Evolutionary conservation across 2,797 vertebrate species (phyloP), one percentile per base, ranked within the genome.

Genomic region (Melanotaenia pygmaea): DNA sequence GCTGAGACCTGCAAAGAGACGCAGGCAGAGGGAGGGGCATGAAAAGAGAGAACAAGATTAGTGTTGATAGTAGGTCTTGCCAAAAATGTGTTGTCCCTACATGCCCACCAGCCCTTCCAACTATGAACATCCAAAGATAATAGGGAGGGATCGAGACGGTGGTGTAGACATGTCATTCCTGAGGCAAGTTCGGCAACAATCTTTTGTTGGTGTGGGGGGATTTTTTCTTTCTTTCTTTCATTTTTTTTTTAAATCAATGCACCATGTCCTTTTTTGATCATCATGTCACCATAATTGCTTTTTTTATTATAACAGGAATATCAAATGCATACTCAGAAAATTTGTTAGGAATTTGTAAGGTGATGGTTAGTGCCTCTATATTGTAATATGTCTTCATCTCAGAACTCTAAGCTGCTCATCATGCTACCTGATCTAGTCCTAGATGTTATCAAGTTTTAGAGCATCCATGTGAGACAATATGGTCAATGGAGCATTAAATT

Each of bases 131-230:
- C 14, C n/a, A 74, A 28, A 79, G 50, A 74, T 76, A 85, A 66
- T 67, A 45, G 65, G 45, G 20, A 50, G 9, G 18, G 45, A 47
- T 47, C 0, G 18, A 18, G 18, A 37, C 28, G 35, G 24, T 32
- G 45, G 43, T 1, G 51, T 67, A 50, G 79, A 64, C 62, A 77
- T 74, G 67, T 45, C 37, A 3, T 32, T 62, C 56, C 35, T 2
- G 0, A 64, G 70, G 62, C 87, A 37, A 51, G 80, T 84, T 62
- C 12, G 38, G 47, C 57, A 40, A n/a, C 77, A 81, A 90, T 87
- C 79, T 59, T 71, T 24, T 37, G 26, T 40, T 0, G 9, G 13
- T 14, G 43, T 45, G 40, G 16, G n/a, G n/a, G 11, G 61, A 38
- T 70, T 38, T 37, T 37, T 11, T 1, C 8, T 37, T 38, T 38